A percentile compares a stretch with the other conserved stretches of the same genome.
phyloP scores from a whole-genome alignment of 2,888 invertebrate genomes.

The Arge pagana region DNA sequence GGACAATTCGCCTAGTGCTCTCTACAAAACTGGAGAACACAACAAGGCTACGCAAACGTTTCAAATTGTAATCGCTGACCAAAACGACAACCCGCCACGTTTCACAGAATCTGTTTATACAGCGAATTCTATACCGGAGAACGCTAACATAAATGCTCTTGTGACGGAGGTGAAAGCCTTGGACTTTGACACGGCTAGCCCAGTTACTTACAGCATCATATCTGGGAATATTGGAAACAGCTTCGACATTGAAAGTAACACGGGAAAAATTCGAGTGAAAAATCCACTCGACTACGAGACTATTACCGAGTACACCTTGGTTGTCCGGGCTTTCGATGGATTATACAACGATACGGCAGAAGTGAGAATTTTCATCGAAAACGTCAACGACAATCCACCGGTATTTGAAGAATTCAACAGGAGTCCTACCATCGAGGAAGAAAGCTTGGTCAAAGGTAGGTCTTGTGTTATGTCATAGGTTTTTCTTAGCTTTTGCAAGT shows the following conservation, averaged over 20 bases:
- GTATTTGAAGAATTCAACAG: slow-evolving; percentile 74
- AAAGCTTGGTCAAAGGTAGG: slow-evolving; percentile 66
- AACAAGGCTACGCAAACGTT: slow-evolving; percentile 82
- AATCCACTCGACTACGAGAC: slow-evolving; percentile 81
- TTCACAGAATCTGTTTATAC: slow-evolving; percentile 79
- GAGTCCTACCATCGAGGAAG: slow-evolving; percentile 77
- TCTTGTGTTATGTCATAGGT: slow-evolving; percentile 10
- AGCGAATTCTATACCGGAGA: slow-evolving; percentile 78
- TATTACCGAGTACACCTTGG: slow-evolving; percentile 82
- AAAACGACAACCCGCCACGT: slow-evolving; percentile 92
- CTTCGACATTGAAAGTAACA: slow-evolving; percentile 82
- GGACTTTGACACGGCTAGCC: slow-evolving; percentile 86
- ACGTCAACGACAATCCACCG: slow-evolving; percentile 93
- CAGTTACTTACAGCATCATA: slow-evolving; percentile 85
- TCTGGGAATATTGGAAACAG: slow-evolving; percentile 85
- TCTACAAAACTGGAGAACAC: slow-evolving; percentile 68
- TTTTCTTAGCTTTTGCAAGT: slow-evolving; percentile 12
- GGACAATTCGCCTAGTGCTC: slow-evolving; percentile 86
- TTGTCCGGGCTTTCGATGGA: slow-evolving; percentile 83
- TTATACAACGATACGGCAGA: slow-evolving; percentile 80
- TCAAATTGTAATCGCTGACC: slow-evolving; percentile 90
- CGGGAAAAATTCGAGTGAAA: slow-evolving; percentile 84
- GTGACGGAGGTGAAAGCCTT: slow-evolving; percentile 87
- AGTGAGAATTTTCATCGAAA: slow-evolving; percentile 83
- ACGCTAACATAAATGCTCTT: slow-evolving; percentile 79